These are phyloP conservation scores for Pachyuromys duprasi DNA, from an alignment of 2,797 vertebrate species.

Conservation along the genomic window DNA sequence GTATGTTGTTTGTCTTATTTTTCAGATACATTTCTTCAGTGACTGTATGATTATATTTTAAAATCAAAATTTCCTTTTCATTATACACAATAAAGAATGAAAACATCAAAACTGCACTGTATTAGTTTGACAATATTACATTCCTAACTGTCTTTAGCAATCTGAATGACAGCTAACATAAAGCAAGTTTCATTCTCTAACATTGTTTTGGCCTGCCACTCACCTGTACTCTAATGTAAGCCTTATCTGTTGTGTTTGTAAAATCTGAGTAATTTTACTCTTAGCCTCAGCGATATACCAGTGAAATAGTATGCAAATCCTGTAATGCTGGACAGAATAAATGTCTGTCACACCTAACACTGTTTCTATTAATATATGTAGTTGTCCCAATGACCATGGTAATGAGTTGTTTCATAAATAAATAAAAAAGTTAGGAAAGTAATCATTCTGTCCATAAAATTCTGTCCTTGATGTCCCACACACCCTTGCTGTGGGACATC, in stretches of 20 bases:
- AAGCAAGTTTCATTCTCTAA: conserved; percentile 10
- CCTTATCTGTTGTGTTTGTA: neutral
- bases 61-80: conserved; percentile 40
- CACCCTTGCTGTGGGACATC: neutral
- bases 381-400: neutral
- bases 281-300: neutral
- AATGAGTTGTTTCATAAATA: conserved; percentile 34
- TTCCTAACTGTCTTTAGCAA: neutral
- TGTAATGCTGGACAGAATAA: conserved; percentile 17
- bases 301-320: neutral
- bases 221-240: neutral
- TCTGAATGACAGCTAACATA: neutral
- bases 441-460: neutral
- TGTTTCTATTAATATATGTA: neutral
- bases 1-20: neutral
- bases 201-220: conserved; percentile 9
- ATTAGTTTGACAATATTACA: neutral
- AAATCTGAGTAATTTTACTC: conserved; percentile 50
- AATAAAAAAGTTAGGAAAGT: conserved; percentile 28
- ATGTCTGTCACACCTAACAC: neutral
- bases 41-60: conserved; percentile 13
- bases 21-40: neutral
- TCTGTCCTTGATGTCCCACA: too few species aligned
- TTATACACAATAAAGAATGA: neutral
- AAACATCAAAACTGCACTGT: conserved; percentile 23